Percentiles rank a stretch among this genome's conserved stretches.
Evolutionary conservation across 2,113 vertebrate species (phyloP).

Genomic region (Quiscalus mexicanus): DNA sequence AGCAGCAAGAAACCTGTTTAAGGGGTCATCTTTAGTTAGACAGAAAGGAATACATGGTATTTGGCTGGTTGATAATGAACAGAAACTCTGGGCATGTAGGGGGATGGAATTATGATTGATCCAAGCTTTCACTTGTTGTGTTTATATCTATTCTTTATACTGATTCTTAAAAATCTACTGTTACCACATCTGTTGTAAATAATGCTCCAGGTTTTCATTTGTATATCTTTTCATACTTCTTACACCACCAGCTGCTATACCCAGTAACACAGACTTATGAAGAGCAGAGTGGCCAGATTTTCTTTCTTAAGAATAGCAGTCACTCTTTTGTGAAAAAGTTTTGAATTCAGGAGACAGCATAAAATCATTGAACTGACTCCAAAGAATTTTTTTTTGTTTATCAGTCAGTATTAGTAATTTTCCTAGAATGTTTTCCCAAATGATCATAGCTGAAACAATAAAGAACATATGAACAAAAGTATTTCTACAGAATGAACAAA

Average conservation of each 20-base stretch:
- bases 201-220: neutral
- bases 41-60: neutral
- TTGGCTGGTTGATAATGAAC: neutral
- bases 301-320: neutral
- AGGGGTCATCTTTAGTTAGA: slow-evolving; percentile 65
- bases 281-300: neutral
- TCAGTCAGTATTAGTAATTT: neutral
- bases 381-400: neutral
- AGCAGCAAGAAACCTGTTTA: neutral
- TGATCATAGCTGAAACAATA: neutral
- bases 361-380: neutral
- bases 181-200: slow-evolving; percentile 10
- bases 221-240: neutral
- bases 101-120: neutral
- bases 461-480: neutral
- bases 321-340: neutral
- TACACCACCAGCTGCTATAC: neutral
- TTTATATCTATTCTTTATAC: neutral
- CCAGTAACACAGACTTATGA: neutral
- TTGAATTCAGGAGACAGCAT: neutral
- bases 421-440: neutral
- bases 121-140: neutral
- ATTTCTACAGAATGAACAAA: neutral
- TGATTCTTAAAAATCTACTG: neutral
- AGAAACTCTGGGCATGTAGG: neutral